Conservation (phyloP, 2,797 vertebrate genomes). For the Antrozous pallidus region DNA sequence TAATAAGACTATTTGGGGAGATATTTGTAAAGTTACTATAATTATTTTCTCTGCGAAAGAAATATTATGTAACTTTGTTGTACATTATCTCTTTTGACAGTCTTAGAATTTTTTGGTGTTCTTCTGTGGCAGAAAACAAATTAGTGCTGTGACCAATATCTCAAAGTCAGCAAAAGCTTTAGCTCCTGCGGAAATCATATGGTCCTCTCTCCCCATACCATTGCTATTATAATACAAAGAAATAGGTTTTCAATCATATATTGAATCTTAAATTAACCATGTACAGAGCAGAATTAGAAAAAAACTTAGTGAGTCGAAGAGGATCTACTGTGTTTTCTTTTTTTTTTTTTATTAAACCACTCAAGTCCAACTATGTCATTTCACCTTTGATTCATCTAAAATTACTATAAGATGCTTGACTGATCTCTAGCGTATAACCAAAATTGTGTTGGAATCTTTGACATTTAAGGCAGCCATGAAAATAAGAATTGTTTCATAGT, state of each 20-base stretch:
- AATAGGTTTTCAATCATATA: not conserved
- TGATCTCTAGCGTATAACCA: not conserved
- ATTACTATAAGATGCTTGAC: not conserved
- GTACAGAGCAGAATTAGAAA: not conserved
- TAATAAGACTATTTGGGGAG: not conserved
- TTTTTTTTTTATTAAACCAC: not conserved
- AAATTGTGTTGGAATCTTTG: conserved; percentile 28
- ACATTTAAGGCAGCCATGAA: conserved; percentile 29
- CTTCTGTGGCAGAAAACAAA: not conserved
- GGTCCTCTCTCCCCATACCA: not conserved
- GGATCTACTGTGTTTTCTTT: not conserved
- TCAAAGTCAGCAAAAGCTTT: not conserved
- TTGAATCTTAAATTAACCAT: conserved; percentile 7
- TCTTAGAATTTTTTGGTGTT: not conserved
- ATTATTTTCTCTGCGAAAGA: not conserved
- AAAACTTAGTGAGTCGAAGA: not conserved
- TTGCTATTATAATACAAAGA: not conserved
- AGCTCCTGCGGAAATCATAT: not conserved
- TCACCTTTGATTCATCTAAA: not conserved
- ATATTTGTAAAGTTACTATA: not conserved
- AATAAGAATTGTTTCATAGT: conserved; percentile 2
- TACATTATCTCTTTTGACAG: not conserved
- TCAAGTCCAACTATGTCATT: not conserved
- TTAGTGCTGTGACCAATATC: not conserved
- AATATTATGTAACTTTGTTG: not conserved